A percentile compares a stretch with the other conserved stretches of the same genome.
These are phyloP conservation scores for Arctopsyche grandis DNA, from an alignment of 1,140 invertebrate species.

Conservation along the genomic window DNA sequence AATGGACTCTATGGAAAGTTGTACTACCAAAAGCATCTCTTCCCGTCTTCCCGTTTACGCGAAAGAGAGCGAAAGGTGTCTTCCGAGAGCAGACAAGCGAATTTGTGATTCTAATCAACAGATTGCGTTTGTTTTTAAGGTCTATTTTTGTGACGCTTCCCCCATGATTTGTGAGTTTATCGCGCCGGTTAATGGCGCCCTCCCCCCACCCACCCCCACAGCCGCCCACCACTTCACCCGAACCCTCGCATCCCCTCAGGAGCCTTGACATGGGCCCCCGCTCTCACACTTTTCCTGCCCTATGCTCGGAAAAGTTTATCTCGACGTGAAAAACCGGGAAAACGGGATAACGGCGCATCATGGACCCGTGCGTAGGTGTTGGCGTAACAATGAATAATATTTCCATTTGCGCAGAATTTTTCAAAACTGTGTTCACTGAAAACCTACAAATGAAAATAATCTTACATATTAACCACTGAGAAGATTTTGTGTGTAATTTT, in stretches of 20 bases:
- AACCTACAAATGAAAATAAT: no score
- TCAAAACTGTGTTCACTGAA: background rate
- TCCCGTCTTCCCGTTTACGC: background rate
- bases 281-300: no score
- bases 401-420: conserved; percentile 48
- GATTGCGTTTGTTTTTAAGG: conserved; percentile 52
- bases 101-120: conserved; percentile 54
- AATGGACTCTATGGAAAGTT: no score
- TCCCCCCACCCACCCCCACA: conserved; percentile 57
- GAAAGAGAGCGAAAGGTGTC: background rate
- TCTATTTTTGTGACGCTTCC: conserved; percentile 47
- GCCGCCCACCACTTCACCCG: conserved; percentile 57
- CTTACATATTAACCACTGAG: no score
- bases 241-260: background rate
- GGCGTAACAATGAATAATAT: conserved; percentile 53
- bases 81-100: conserved; percentile 38
- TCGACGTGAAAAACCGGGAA: conserved; percentile 46
- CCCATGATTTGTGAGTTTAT: conserved; percentile 67
- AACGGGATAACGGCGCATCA: conserved; percentile 44
- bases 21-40: background rate
- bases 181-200: conserved; percentile 66
- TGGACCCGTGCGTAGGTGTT: conserved; percentile 42
- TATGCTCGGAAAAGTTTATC: conserved; percentile 43
- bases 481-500: no score
- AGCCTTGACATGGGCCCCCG: conserved; percentile 3